Evolutionary conservation across 2,113 vertebrate species (phyloP).

Genomic region (Prietella phreatophila): DNA sequence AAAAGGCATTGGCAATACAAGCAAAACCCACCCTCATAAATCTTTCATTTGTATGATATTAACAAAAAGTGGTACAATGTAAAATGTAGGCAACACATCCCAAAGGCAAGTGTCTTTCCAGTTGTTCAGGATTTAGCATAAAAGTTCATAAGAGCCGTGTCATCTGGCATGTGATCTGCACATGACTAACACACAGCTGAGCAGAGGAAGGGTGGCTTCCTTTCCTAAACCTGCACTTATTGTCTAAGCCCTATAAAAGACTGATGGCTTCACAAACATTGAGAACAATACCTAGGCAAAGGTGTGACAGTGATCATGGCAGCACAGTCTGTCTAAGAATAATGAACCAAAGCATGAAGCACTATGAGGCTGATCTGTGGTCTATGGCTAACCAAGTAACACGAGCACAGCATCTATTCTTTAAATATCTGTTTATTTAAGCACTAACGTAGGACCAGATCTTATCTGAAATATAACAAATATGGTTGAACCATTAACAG

Average conservation of each 20-base stretch:
- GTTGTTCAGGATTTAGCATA: conserved; percentile 57
- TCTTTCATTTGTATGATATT: neutral
- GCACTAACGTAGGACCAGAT: neutral
- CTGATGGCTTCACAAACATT: conserved; percentile 11
- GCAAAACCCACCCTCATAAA: neutral
- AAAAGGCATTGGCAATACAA: no score
- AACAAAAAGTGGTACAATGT: neutral
- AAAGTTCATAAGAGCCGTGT: conserved; percentile 71
- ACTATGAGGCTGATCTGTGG: neutral
- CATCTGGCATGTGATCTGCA: conserved; percentile 85
- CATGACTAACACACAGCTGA: conserved; percentile 77
- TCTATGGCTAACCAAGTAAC: neutral
- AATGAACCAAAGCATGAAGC: neutral
- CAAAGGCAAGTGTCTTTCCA: conserved; percentile 8
- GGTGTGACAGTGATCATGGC: neutral
- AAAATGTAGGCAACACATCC: conserved; percentile 19
- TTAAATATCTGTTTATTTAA: neutral
- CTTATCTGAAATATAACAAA: neutral
- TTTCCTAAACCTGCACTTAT: conserved; percentile 38
- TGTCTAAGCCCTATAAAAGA: neutral
- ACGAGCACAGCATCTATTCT: neutral
- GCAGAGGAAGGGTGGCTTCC: conserved; percentile 59
- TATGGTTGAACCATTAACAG: neutral
- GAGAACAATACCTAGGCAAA: neutral
- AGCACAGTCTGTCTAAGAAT: neutral